These are phyloP conservation scores for Amphimallon solstitiale DNA, from an alignment of 2,888 invertebrate species.

Conservation along the genomic window DNA sequence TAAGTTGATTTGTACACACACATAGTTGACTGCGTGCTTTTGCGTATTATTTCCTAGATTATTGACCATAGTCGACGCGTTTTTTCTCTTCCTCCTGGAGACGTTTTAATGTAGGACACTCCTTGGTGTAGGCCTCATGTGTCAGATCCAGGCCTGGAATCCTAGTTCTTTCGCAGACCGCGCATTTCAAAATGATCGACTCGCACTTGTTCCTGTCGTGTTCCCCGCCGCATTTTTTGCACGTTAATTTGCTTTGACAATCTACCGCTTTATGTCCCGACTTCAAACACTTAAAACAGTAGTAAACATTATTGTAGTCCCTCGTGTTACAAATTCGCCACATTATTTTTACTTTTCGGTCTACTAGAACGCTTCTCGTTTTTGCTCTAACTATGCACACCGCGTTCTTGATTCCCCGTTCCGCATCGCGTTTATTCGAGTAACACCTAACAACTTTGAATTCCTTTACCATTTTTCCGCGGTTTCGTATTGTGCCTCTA, in stretches of 20 bases:
- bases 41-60: not conserved
- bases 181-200: too few relatives aligned
- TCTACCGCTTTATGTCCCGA: not conserved
- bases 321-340: not conserved
- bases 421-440: too few relatives aligned
- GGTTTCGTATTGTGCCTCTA: too few relatives aligned
- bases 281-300: not conserved
- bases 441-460: too few relatives aligned
- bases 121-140: too few relatives aligned
- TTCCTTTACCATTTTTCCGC: too few relatives aligned
- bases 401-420: not conserved
- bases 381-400: not conserved
- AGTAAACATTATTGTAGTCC: not conserved
- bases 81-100: not conserved
- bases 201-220: not conserved
- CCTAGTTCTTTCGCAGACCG: too few relatives aligned
- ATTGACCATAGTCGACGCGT: not conserved
- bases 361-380: not conserved
- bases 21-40: not conserved
- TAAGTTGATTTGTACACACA: not conserved
- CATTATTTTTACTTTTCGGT: not conserved
- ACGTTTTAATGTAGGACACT: too few relatives aligned
- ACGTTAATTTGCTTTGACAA: too few relatives aligned
- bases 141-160: too few relatives aligned
- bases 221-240: too few relatives aligned